Percentiles rank a stretch among this genome's conserved stretches.
Evolutionary conservation across 1,140 invertebrate genomes (phyloP).

Genomic region (Drosophila lini): DNA sequence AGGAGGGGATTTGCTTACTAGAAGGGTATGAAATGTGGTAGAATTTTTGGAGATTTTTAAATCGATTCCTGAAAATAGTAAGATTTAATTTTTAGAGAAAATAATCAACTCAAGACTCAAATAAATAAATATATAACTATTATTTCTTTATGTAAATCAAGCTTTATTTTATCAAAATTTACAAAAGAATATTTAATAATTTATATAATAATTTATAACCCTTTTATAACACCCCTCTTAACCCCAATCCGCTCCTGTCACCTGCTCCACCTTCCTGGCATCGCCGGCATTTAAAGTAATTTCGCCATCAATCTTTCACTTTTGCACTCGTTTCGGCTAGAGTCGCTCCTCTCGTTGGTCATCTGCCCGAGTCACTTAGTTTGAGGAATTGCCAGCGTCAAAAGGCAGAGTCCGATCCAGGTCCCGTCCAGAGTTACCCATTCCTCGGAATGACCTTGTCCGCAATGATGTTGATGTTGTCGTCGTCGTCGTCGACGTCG

Average conservation of each 20-base stretch:
- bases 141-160: no score
- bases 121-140: no score
- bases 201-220: not conserved
- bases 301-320: slow-evolving; percentile 83
- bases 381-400: slow-evolving; percentile 44
- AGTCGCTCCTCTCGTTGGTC: slow-evolving; percentile 36
- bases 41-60: not conserved
- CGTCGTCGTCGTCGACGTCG: slow-evolving; percentile 3
- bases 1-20: slow-evolving; percentile 6
- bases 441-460: slow-evolving; percentile 62
- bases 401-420: not conserved
- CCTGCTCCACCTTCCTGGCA: slow-evolving; percentile 40
- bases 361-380: slow-evolving; percentile 53
- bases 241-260: slow-evolving; percentile 16
- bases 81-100: not conserved
- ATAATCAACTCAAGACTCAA: not conserved
- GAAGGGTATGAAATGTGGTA: not conserved
- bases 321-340: slow-evolving; percentile 80
- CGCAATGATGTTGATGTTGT: slow-evolving; percentile 26
- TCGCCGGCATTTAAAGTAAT: slow-evolving; percentile 79
- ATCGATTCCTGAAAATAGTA: not conserved
- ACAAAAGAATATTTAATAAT: no score
- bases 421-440: not conserved
- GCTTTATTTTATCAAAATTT: not conserved
- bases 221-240: not conserved